Evolutionary conservation across 1,140 invertebrate species (phyloP).

Genomic region (Nixonia krombeini): DNA sequence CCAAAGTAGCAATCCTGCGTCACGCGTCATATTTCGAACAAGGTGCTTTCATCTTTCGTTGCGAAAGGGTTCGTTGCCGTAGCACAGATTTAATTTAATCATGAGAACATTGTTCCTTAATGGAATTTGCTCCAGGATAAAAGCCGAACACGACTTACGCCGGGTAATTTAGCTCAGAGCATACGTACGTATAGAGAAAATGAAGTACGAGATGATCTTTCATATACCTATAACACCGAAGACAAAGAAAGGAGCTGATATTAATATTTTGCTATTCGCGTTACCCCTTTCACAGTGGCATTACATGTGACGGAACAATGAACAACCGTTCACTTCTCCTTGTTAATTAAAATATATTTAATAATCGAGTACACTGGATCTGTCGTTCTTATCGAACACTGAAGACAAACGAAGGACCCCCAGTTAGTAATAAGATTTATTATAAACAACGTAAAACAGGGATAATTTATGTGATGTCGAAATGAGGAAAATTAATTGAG

Average conservation of each 20-base stretch:
- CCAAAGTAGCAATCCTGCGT: slow-evolving; percentile 12
- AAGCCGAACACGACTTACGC: slow-evolving; percentile 42
- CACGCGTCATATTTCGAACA: slow-evolving; percentile 17
- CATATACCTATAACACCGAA: slow-evolving; percentile 20
- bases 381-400: too few relatives aligned
- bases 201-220: slow-evolving; percentile 40
- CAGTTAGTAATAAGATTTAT: too few relatives aligned
- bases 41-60: slow-evolving; percentile 28
- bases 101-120: slow-evolving; percentile 49
- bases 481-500: too few relatives aligned
- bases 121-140: slow-evolving; percentile 38
- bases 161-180: slow-evolving; percentile 41
- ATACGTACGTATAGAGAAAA: slow-evolving; percentile 32
- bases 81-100: slow-evolving; percentile 48
- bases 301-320: too few relatives aligned
- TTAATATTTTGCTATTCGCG: too few relatives aligned
- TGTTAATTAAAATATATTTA: too few relatives aligned
- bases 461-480: too few relatives aligned
- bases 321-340: too few relatives aligned
- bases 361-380: too few relatives aligned
- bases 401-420: too few relatives aligned
- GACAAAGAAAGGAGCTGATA: slow-evolving; percentile 32
- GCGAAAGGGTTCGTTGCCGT: slow-evolving; percentile 17
- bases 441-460: too few relatives aligned
- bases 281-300: too few relatives aligned